A percentile compares a stretch with the other conserved stretches of the same genome.
Evolutionary conservation across 2,113 vertebrate species (phyloP).

Genomic region (Myiozetetes cayanensis): DNA sequence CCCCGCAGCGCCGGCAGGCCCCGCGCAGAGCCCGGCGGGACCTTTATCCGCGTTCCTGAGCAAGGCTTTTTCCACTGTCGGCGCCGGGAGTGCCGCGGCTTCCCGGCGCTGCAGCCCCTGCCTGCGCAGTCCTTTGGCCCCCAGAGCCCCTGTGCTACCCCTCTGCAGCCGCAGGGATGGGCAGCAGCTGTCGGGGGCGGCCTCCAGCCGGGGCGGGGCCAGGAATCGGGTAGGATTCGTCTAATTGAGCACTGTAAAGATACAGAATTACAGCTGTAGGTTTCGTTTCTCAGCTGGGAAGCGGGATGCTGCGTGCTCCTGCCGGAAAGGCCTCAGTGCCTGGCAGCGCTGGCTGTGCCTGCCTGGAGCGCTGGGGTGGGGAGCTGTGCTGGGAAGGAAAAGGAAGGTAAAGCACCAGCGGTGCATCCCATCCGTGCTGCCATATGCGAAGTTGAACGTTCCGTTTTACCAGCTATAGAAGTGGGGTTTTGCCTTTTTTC

Average conservation of each 20-base stretch:
- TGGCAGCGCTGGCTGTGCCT: rapidly evolving
- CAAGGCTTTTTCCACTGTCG: neutral
- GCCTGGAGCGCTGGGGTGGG: rapidly evolving
- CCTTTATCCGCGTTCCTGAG: neutral
- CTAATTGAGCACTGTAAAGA: rapidly evolving
- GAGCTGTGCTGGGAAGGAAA: rapidly evolving
- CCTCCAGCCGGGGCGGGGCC: neutral
- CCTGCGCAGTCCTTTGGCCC: neutral
- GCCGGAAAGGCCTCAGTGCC: rapidly evolving
- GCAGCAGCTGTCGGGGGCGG: neutral
- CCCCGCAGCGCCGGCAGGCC: neutral
- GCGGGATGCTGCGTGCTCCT: neutral
- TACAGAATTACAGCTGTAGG: rapidly evolving
- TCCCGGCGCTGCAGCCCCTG: neutral
- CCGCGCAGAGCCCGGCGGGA: neutral
- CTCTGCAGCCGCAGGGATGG: rapidly evolving
- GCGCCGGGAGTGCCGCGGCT: neutral
- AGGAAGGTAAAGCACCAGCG: neutral
- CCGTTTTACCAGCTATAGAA: neutral
- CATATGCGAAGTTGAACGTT: rapidly evolving
- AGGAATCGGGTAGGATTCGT: rapidly evolving
- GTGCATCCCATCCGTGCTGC: rapidly evolving
- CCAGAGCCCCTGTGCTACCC: rapidly evolving
- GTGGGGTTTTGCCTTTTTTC: neutral
- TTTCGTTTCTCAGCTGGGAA: neutral